phyloP scores from a whole-genome alignment of 1,140 invertebrate genomes.

The Tenebrio molitor region DNA sequence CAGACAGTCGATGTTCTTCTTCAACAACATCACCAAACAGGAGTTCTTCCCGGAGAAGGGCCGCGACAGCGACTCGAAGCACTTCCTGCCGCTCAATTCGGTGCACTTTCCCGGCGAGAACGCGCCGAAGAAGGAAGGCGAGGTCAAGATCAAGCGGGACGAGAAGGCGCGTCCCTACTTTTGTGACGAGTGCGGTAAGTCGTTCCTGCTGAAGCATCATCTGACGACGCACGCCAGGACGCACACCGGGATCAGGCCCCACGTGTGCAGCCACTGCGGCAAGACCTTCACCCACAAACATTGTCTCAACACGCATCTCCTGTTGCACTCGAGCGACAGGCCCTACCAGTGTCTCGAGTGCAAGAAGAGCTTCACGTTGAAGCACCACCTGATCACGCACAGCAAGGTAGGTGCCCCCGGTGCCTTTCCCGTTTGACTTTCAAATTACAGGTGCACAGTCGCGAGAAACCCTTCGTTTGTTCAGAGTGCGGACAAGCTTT shows the following conservation, averaged over 20 bases:
- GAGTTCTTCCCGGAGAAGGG: constrained; percentile 34
- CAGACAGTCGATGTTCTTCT: constrained; percentile 44
- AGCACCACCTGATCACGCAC: constrained; percentile 84
- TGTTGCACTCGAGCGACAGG: constrained; percentile 84
- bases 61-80: constrained; percentile 31
- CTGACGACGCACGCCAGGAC: constrained; percentile 84
- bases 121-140: background rate
- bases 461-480: constrained; percentile 86
- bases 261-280: constrained; percentile 86
- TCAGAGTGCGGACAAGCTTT: constrained; percentile 85
- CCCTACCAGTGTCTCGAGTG: constrained; percentile 88
- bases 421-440: background rate
- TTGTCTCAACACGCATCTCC: constrained; percentile 84
- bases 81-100: constrained; percentile 39
- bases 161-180: constrained; percentile 82
- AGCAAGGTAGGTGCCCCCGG: constrained; percentile 70
- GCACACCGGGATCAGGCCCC: constrained; percentile 85
- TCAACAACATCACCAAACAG: constrained; percentile 45
- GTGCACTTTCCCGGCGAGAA: constrained; percentile 8
- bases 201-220: constrained; percentile 86
- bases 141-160: background rate
- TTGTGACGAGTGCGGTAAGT: constrained; percentile 86
- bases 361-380: constrained; percentile 88
- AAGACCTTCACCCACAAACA: constrained; percentile 90
- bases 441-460: constrained; percentile 72